A percentile compares a stretch with the other conserved stretches of the same genome.
phyloP scores from a whole-genome alignment of 2,888 invertebrate genomes.

The Aleiodes leptofemur region DNA sequence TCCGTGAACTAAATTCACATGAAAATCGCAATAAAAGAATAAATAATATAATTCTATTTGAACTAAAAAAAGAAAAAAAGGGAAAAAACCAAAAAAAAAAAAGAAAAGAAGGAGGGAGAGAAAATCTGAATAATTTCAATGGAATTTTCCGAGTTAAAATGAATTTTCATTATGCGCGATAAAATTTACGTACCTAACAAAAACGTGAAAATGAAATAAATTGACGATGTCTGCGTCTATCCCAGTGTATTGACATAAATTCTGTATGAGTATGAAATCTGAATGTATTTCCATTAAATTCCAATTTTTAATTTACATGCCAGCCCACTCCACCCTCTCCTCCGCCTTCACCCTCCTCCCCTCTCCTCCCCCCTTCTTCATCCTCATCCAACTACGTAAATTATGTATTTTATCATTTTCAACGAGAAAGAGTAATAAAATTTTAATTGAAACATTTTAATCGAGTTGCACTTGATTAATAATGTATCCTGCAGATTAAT shows the following conservation, averaged over 20 bases:
- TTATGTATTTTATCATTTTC: slow-evolving; percentile 28
- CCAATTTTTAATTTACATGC: slow-evolving; percentile 27
- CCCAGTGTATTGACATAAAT: slow-evolving; percentile 23
- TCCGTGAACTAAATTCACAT: background rate
- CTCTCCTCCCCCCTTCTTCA: background rate
- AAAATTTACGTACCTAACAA: slow-evolving; percentile 8
- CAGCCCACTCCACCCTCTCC: background rate
- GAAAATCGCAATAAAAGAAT: slow-evolving; percentile 17
- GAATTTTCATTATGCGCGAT: slow-evolving; percentile 4
- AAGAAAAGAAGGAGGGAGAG: background rate
- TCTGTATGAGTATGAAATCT: slow-evolving; percentile 19
- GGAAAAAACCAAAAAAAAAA: too few species aligned
- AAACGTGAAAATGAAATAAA: slow-evolving; percentile 22
- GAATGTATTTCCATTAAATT: slow-evolving; percentile 30
- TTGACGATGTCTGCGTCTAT: slow-evolving; percentile 27
- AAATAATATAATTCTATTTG: background rate
- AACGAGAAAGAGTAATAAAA: slow-evolving; percentile 19
- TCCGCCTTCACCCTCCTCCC: background rate
- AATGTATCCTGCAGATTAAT: slow-evolving; percentile 23
- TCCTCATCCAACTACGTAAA: background rate
- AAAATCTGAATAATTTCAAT: slow-evolving; percentile 3
- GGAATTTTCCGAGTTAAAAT: slow-evolving; percentile 25
- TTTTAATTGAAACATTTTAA: slow-evolving; percentile 28
- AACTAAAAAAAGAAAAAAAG: background rate
- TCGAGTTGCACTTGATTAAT: slow-evolving; percentile 25